phyloP scores from a whole-genome alignment of 2,113 vertebrate species.

The Eleginops maclovinus region DNA sequence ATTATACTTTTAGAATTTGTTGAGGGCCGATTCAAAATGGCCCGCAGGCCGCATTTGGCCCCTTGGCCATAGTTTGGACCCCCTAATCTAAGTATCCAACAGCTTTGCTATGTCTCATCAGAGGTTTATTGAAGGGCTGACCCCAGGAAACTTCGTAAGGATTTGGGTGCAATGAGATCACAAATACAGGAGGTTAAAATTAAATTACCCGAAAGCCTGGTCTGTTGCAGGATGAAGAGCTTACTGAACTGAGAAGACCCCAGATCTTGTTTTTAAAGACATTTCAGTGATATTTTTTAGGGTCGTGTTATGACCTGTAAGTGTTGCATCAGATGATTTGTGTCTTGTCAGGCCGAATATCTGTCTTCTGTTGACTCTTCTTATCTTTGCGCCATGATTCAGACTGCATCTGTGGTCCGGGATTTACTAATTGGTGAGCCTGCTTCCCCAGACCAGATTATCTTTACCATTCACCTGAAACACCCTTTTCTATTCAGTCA shows the following conservation, averaged over 20 bases:
- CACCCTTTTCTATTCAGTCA: neutral
- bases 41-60: too few species aligned
- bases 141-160: neutral
- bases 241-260: conserved; percentile 16
- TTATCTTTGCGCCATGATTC: conserved; percentile 15
- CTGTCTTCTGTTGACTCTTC: conserved; percentile 15
- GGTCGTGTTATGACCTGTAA: neutral
- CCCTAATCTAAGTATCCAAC: too few species aligned
- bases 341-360: conserved; percentile 6
- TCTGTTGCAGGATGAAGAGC: conserved; percentile 32
- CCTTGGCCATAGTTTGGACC: too few species aligned
- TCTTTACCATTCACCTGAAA: neutral
- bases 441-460: conserved; percentile 21
- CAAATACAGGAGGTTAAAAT: neutral
- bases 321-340: neutral
- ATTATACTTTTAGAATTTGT: too few species aligned
- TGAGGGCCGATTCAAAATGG: too few species aligned
- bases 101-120: neutral
- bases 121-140: neutral
- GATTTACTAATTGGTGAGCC: conserved; percentile 26
- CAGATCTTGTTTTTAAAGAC: neutral
- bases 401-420: conserved; percentile 22
- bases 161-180: conserved; percentile 4
- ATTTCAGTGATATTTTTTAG: neutral
- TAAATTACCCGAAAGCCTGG: conserved; percentile 7